Conservation (phyloP, 2,888 invertebrate species). For the Leptinotarsa peninsularis region DNA sequence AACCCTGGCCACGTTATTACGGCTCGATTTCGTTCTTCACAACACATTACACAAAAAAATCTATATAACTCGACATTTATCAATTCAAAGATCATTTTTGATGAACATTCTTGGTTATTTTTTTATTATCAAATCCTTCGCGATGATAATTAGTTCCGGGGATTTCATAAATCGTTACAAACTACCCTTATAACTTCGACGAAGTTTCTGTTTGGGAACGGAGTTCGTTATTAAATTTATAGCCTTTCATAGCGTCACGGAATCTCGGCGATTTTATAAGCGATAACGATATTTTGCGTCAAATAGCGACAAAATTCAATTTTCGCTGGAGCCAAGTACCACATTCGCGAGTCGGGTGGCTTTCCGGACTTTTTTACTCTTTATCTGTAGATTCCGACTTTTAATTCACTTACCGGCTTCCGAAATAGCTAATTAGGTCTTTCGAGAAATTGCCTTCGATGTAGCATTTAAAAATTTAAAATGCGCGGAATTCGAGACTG, state of each 20-base stretch:
- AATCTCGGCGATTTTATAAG: slow-evolving; percentile 22
- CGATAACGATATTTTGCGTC: slow-evolving; percentile 22
- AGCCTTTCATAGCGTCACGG: slow-evolving; percentile 3
- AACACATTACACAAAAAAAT: no score
- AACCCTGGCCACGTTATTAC: no score
- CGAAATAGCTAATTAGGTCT: slow-evolving; percentile 2
- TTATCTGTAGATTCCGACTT: background rate
- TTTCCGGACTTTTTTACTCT: background rate
- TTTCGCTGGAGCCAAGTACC: background rate
- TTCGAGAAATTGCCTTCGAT: background rate
- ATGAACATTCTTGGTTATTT: background rate
- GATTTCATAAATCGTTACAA: slow-evolving; percentile 6
- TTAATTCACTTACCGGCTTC: background rate
- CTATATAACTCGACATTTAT: no score
- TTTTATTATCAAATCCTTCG: background rate
- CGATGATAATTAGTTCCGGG: background rate
- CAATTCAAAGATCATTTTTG: no score
- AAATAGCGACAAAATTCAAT: slow-evolving; percentile 28
- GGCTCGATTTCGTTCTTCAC: no score
- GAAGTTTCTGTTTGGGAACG: background rate
- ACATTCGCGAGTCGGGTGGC: background rate
- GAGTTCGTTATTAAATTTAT: slow-evolving; percentile 19
- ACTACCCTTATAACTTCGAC: background rate
- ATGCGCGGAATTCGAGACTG: background rate
- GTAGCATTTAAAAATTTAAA: background rate